Base-by-base conservation (phyloP, 2,888 invertebrate species). In the Agrypnus murinus region DNA sequence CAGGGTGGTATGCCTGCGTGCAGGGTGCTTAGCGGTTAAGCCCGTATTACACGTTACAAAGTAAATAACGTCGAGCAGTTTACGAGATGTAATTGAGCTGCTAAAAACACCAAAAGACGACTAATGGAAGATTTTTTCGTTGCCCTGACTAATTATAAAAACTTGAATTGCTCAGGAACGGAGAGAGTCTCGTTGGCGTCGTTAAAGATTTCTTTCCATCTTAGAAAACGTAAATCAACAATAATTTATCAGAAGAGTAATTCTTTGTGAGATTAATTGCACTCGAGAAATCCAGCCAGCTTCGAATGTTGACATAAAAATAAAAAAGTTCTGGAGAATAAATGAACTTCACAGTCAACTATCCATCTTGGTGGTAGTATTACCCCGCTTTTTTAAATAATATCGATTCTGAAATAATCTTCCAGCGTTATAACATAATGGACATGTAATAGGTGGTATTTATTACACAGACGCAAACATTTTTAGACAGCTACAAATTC, bases 401-500 rank as follows among this genome's bases (percentile, higher is more conserved):
- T 15, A 12, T 12, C n/a, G 53, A 48, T 48, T 53, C 32, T 25
- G 7, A 12, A 32, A 53, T 31, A 31, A 55, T 55, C 69, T n/a
- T n/a, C 62, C 12, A 36, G 5, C 31, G 59, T 59, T 55, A 55
- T 45, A 48, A 48, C 57, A 67, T 67, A 71, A 71, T 71, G 63
- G 71, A 14, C 32, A 36, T 55, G 60, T 65, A 66, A 67, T 67
- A 43, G 66, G 50, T 45, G 59, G 63, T 69, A 73, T 71, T 71
- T 66, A 71, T 73, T 73, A 71, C 71, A 9, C 36, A 57, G 45
- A 55, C 69, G 62, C 71, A 69, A 69, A 74, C 65, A 70, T 72
- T 71, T 71, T 74, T 69, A 62, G 74, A 75, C 72, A 66, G 65
- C 72, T 72, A 75, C 75, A 75, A 75, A 75, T 74, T 68, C 58